Evolutionary conservation across 2,797 vertebrate genomes (phyloP).

Genomic region (Eulemur albifrons): DNA sequence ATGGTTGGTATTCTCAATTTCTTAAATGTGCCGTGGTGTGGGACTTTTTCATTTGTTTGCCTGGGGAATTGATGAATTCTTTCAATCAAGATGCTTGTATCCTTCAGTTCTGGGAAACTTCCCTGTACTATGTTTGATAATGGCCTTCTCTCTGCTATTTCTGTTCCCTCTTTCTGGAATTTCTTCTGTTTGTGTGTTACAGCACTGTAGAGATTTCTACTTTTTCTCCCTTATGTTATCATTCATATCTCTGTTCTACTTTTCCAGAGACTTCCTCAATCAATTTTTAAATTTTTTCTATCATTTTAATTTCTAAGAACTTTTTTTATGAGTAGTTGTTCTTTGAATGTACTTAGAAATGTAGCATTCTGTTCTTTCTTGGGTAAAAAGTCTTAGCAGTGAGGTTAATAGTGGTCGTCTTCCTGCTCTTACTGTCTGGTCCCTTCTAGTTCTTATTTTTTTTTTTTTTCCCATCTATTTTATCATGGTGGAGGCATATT

Average conservation of each 20-base stretch:
- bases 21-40: neutral
- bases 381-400: neutral
- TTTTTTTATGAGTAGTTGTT: neutral
- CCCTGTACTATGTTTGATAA: neutral
- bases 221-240: neutral
- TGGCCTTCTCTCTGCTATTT: neutral
- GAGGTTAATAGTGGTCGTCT: neutral
- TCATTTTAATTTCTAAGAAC: slow-evolving; percentile 1
- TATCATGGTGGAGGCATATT: neutral
- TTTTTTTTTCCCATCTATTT: neutral
- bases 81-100: neutral
- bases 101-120: neutral
- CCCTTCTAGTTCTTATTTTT: neutral
- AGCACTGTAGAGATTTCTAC: neutral
- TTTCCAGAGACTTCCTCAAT: neutral
- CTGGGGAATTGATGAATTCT: neutral
- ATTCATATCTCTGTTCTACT: neutral
- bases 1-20: neutral
- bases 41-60: slow-evolving; percentile 12
- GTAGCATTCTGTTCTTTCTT: neutral
- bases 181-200: neutral
- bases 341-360: slow-evolving; percentile 43
- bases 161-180: neutral
- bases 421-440: neutral
- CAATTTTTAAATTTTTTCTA: neutral